Base-by-base conservation (phyloP, 2,888 invertebrate species). In the Papilio elwesi region DNA sequence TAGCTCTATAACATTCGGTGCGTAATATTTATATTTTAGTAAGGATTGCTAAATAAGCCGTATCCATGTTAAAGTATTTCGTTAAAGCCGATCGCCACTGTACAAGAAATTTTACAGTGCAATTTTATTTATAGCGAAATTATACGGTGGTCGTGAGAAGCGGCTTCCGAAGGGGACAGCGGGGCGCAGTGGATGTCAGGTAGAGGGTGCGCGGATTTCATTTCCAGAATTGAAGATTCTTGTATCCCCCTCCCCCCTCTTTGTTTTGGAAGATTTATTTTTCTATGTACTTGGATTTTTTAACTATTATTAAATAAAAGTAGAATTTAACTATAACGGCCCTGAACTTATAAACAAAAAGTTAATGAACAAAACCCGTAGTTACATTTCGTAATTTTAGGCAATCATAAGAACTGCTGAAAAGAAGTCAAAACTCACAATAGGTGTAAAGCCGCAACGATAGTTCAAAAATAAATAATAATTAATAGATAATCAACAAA, bases 91-190 rank as follows among this genome's bases (percentile, higher is more conserved):
- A 77, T 78, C 78, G 78, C 81, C 78, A 82, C 78, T 82, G 89
- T 88, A 88, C 86, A 84, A 87, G 88, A 84, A 87, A 88, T 89
- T 92, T 90, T 90, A 88, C 89, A 90, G 84, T 85, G 85, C 86
- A 89, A 89, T 91, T 90, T 91, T 92, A 91, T 93, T 92, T 92
- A 92, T 92, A 87, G 90, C 84, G 48, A 84, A 89, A 91, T 92
- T 93, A 92, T 91, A 89, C 92, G 85, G 85, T 76, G 79, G 82
- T 83, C 91, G 90, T 91, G 92, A 90, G 92, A 91, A 90, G 76
- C 36, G 76, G 53, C 79, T 80, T 81, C 79, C 80, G 74, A 63
- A 78, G 81, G 81, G 81, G 79, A 76, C 76, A 69, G 66, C 38
- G 57, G 55, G n/a, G n/a, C 52, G 53, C 12, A 67, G 12, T 47